Conservation (phyloP, 2,888 invertebrate species). For the Troides helena region DNA sequence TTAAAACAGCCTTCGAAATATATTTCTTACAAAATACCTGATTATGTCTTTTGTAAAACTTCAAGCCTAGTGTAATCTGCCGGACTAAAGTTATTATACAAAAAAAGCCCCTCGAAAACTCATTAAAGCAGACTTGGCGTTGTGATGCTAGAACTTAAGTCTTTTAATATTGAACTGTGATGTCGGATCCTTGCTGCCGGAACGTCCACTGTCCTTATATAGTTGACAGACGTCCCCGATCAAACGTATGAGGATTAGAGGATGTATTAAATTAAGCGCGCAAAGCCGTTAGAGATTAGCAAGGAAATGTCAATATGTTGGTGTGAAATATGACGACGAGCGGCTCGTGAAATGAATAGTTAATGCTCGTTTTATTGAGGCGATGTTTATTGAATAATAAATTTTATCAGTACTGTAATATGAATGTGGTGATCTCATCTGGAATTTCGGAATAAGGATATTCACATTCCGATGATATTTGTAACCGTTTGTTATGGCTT, state of each 20-base stretch:
- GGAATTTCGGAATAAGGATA: neutral
- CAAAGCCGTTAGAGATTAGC: conserved; percentile 46
- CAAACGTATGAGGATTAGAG: conserved; percentile 37
- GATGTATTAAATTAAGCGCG: conserved; percentile 48
- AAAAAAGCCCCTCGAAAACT: neutral
- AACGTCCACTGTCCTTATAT: conserved; percentile 32
- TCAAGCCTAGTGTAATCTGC: neutral
- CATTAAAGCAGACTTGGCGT: neutral
- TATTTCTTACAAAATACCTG: neutral
- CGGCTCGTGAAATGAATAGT: conserved; percentile 39
- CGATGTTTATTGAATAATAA: conserved; percentile 31
- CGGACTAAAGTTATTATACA: neutral
- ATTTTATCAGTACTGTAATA: conserved; percentile 16
- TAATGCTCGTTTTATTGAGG: conserved; percentile 36
- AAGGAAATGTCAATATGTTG: conserved; percentile 50
- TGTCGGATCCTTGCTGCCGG: conserved; percentile 4
- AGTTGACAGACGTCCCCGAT: conserved; percentile 27
- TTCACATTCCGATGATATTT: neutral
- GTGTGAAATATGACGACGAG: conserved; percentile 38
- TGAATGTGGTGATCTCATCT: conserved; percentile 5
- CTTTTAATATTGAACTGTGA: conserved; percentile 5
- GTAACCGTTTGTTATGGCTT: neutral
- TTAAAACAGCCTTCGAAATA: neutral
- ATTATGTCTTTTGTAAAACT: neutral
- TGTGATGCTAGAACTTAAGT: neutral